Conservation (phyloP, 2,797 vertebrate genomes). For the Poecilia picta region DNA sequence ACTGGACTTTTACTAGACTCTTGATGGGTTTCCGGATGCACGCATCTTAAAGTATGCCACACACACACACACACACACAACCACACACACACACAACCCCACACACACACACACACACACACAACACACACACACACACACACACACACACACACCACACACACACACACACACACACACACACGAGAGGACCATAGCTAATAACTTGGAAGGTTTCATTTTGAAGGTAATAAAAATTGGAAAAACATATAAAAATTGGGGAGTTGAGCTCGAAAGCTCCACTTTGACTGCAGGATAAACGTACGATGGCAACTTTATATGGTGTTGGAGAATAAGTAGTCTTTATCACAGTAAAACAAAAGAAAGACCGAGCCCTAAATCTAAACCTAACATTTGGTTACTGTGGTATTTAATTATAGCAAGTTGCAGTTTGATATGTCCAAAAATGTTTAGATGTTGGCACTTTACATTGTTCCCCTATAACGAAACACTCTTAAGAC, state of each 20-base stretch:
- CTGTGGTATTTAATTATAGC: neutral
- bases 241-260: slow-evolving; percentile 20
- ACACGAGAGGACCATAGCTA: neutral
- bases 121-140: slow-evolving; percentile 8
- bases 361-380: slow-evolving; percentile 1
- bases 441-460: neutral
- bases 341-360: slow-evolving; percentile 21
- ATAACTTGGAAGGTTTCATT: slow-evolving; percentile 30
- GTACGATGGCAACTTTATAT: slow-evolving; percentile 15
- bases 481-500: neutral
- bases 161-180: neutral
- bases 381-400: neutral
- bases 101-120: slow-evolving; percentile 9
- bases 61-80: slow-evolving; percentile 1
- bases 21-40: slow-evolving; percentile 16
- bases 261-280: slow-evolving; percentile 17
- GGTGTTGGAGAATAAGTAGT: slow-evolving; percentile 14
- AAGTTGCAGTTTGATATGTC: neutral
- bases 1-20: slow-evolving; percentile 9
- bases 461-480: neutral
- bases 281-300: slow-evolving; percentile 27
- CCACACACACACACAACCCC: neutral
- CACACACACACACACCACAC: slow-evolving; percentile 3
- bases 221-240: slow-evolving; percentile 18
- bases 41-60: slow-evolving; percentile 12